A percentile compares a stretch with the other conserved stretches of the same genome.
These are phyloP conservation scores for Dreissena rostriformis DNA, from an alignment of 1,140 invertebrate species.

Conservation along the genomic window DNA sequence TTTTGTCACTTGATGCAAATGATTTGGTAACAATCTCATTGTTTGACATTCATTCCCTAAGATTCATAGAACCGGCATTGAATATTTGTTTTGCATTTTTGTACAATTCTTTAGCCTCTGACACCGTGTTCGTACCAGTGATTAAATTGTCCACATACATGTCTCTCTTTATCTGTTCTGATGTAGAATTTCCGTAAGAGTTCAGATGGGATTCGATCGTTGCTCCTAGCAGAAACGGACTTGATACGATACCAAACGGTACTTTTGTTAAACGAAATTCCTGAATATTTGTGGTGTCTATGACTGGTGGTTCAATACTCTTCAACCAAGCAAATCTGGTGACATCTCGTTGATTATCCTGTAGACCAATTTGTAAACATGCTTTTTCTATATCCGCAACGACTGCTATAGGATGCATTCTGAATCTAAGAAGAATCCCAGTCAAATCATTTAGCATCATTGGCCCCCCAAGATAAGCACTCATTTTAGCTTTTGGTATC, in stretches of 20 bases:
- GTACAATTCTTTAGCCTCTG: slow-evolving; percentile 21
- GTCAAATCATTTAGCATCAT: too few species aligned
- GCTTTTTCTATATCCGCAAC: too few species aligned
- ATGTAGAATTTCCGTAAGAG: background rate
- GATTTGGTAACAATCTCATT: background rate
- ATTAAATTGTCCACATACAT: slow-evolving; percentile 21
- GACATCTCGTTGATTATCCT: too few species aligned
- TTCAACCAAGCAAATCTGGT: slow-evolving; percentile 9
- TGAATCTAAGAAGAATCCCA: too few species aligned
- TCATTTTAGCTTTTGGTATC: background rate
- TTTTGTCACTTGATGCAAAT: background rate
- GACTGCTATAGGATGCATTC: too few species aligned
- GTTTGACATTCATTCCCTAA: slow-evolving; percentile 12
- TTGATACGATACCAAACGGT: slow-evolving; percentile 19
- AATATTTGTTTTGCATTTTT: background rate
- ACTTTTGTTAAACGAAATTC: background rate
- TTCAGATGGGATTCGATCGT: background rate
- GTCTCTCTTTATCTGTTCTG: slow-evolving; percentile 9
- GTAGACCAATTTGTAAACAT: too few species aligned
- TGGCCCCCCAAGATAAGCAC: background rate
- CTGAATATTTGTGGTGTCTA: background rate
- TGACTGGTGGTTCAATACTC: background rate
- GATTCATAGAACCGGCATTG: slow-evolving; percentile 23
- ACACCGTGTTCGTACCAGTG: background rate
- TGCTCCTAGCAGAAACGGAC: slow-evolving; percentile 11